Base-by-base conservation (phyloP, 2,113 vertebrate species). In the Diphyllodes magnificus region DNA sequence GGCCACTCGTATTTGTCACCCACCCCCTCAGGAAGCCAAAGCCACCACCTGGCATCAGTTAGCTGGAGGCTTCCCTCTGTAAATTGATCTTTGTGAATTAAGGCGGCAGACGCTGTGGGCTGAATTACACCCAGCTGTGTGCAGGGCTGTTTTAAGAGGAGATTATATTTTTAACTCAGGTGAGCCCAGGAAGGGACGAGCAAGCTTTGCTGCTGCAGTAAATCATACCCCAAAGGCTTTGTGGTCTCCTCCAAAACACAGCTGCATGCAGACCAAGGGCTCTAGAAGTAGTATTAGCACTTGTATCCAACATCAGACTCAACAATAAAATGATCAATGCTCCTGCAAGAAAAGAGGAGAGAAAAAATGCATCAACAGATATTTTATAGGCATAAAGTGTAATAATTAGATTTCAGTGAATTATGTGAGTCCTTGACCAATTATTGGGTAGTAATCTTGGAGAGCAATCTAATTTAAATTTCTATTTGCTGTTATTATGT, bases 51-150 rank as follows among this genome's bases (percentile, higher is more conserved):
- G 77, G 61, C 45, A n/a, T 2, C 56, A 15, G 61, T 44, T 56
- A 54, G 33, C 91, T 90, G 81, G 11, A 37, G 77, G 70, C 44
- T 76, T 20, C 2, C 33, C 81, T 66, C 77, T 17, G 15, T 5
- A n/a, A 75, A 95, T 82, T 68, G 77, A 82, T 76, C 96, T 71
- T 15, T 28, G 50, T 82, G 89, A 94, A 92, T 87, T 53, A 82
- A 3, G 2, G 89, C 49, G 17, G 77, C 16, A 42, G 40, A 8
- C 91, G 53, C 64, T 40, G 37, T 14, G 61, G 37, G 86, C 86
- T 95, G 91, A 93, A 71, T 92, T 88, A 86, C 57, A 78, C 53
- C 69, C 80, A 69, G 77, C 80, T 78, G 72, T 23, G 81, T 14
- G 13, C n/a, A 9, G 61, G 65, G 31, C 23, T 92, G 80, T 59